Evolutionary conservation across 30 jellyfish, hydroid and myxozoan species (phyloP), one percentile per base, ranked within the genome.

Genomic region (Chrysaora quinquecirrha): DNA sequence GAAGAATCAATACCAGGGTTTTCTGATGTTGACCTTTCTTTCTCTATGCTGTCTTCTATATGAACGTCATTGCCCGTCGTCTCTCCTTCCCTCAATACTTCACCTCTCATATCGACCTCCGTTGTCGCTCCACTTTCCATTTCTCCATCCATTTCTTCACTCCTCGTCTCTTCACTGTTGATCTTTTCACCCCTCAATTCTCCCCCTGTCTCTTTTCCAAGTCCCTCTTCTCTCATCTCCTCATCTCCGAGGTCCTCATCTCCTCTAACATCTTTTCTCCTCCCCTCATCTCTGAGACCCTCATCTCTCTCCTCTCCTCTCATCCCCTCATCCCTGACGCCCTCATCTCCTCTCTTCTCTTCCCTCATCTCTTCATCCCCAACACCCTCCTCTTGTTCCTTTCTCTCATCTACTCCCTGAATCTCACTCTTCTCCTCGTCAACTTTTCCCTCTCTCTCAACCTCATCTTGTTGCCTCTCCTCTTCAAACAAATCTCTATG

Each of bases 401-500:
- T 86, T 30, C 82, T 96, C 46, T 84, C 96, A 1, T 72, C 96
- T 43, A 32, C 28, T 48, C 34, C 34, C 54, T 34, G 35, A 11
- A 46, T 54, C 30, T 85, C 89, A 10, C 23, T 71, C 21, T 85
- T 73, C 25, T 23, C 60, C 34, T 32, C 56, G 34, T 30, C 77
- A 29, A 52, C 34, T 25, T 72, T 50, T 9, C 33, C 35, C 58
- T 85, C 85, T 67, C 52, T 34, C 70, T 80, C 87, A 7, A 84
- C 64, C 16, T 68, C 80, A 23, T 78, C 75, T 63, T 90, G 87
- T 11, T 71, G 94, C 27, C 88, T 81, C 30, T 90, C 96, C 46
- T 90, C 96, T 1, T 72, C 96, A 78, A 90, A 90, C 0, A 90
- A 76, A 34, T 85, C 95, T 50, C 96, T 84, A 23, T 83, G 82